Percentiles rank a stretch among this genome's conserved stretches.
phyloP scores from a whole-genome alignment of 30 jellyfish, hydroid and myxozoan genomes.

The Hydra vulgaris region DNA sequence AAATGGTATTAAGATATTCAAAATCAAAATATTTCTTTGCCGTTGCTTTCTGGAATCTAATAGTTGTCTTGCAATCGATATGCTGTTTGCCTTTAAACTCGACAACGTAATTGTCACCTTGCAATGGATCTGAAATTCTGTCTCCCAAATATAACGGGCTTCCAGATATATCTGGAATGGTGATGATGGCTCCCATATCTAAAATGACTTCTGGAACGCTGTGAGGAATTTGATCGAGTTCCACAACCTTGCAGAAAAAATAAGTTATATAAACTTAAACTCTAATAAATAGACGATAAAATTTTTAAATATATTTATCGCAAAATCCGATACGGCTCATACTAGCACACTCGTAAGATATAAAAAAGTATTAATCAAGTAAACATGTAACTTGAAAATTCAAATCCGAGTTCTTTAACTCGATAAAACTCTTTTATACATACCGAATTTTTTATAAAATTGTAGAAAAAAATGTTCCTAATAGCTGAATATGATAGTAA shows the following conservation, averaged over 20 bases:
- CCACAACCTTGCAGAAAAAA: conserved; percentile 11
- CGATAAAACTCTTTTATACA: no score
- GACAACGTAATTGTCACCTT: background rate
- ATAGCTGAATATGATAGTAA: no score
- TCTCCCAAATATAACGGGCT: conserved; percentile 6
- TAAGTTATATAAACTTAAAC: background rate
- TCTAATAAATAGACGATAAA: no score
- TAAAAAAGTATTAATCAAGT: no score
- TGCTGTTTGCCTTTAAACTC: conserved; percentile 15
- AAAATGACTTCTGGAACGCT: background rate
- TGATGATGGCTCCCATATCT: conserved; percentile 11
- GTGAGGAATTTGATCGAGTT: conserved; percentile 20
- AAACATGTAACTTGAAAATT: no score
- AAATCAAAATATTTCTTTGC: background rate
- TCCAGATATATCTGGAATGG: conserved; percentile 13
- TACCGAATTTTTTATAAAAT: no score
- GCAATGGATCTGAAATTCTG: conserved; percentile 3
- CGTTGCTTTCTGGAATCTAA: background rate
- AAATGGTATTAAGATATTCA: conserved; percentile 5
- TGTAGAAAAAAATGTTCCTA: no score
- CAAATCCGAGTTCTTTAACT: no score
- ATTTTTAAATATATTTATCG: no score
- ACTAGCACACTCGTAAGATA: no score
- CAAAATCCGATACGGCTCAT: no score
- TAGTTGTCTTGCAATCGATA: conserved; percentile 3